Base-by-base conservation (phyloP, 2,113 vertebrate genomes). In the Melanostigma gelatinosum region DNA sequence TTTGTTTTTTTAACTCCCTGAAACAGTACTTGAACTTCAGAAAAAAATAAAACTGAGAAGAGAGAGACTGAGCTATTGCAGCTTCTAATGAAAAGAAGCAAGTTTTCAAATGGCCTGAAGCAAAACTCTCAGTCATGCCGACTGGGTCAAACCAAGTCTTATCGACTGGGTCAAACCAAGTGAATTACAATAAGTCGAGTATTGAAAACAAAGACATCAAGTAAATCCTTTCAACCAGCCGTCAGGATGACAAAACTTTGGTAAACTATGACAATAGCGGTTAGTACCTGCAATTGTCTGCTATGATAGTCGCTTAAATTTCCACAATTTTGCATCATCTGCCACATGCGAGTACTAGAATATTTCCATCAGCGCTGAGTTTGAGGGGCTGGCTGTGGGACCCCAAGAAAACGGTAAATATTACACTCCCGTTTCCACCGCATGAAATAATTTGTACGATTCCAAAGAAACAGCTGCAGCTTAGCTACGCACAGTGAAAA, bases 221-320 rank as follows among this genome's bases (percentile, higher is more conserved):
- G 62, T 66, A 36, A 61, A 52, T 24, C 2, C 42, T 61, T 82
- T 62, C 65, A 61, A 74, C 55, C 80, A 70, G 77, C 48, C 67
- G 83, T 71, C 42, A 40, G 77, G 63, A 78, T 61, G 67, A 78
- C 27, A 24, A 54, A 75, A 82, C 81, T 90, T 91, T 87, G 85
- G 83, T 90, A 83, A 91, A 85, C 83, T 82, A 83, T 36, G 74
- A 88, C 80, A 84, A 58, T 40, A 88, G 63, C 3, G 61, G 68
- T 78, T 54, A 78, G 85, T 75, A 86, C 88, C 79, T 82, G 74
- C 75, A 84, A 63, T 65, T 60, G 72, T 79, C 72, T 64, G 48
- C 72, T 63, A 44, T 79, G 87, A 82, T 82, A 61, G 74, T 85
- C 68, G 12, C 60, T 80, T 6, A 20, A 1, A 29, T 72, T 68